Conservation (phyloP, 1,140 invertebrate genomes). For the Cotesia chilonis region DNA sequence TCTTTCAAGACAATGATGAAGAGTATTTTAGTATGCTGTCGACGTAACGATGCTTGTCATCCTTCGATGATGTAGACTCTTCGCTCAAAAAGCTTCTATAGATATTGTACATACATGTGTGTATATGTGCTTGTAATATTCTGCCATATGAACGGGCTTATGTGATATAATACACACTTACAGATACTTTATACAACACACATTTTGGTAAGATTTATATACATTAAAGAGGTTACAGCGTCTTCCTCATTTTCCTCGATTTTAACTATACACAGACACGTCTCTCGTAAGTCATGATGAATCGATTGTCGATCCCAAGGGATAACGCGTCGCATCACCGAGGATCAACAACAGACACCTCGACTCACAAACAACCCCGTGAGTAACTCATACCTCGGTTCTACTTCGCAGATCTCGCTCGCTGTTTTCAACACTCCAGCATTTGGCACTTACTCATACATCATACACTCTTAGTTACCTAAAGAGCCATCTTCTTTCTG, state of each 20-base stretch:
- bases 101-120: no score
- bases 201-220: constrained; percentile 24
- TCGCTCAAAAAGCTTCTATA: no score
- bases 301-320: constrained; percentile 61
- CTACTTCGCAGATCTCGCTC: not conserved
- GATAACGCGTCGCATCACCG: constrained; percentile 59
- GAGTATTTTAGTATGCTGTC: constrained; percentile 46
- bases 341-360: constrained; percentile 53
- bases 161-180: not conserved
- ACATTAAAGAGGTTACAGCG: constrained; percentile 23
- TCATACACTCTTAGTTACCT: not conserved
- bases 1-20: constrained; percentile 20
- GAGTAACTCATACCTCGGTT: constrained; percentile 8
- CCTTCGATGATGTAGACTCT: not conserved
- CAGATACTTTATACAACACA: constrained; percentile 6
- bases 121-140: constrained; percentile 1
- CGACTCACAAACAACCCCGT: constrained; percentile 35
- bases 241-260: constrained; percentile 22
- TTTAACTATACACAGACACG: constrained; percentile 35
- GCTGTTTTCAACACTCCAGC: not conserved
- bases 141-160: constrained; percentile 12
- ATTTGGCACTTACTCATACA: no score
- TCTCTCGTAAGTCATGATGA: constrained; percentile 50
- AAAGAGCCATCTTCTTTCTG: not conserved
- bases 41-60: constrained; percentile 46